These are phyloP conservation scores for Athene noctua DNA, from an alignment of 2,113 vertebrate species.

Conservation along the genomic window DNA sequence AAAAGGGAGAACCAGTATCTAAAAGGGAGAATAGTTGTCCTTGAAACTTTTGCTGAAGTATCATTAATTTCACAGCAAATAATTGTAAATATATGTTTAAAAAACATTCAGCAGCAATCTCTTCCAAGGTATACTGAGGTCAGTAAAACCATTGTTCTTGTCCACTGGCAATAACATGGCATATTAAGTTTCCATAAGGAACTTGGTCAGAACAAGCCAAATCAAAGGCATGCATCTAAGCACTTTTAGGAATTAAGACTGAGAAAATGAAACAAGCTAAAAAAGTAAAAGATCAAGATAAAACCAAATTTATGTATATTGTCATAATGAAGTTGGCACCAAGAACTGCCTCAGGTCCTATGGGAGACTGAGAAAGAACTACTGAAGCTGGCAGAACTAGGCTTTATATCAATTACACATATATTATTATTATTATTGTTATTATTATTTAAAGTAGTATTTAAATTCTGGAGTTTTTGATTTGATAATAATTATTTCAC, in stretches of 20 bases:
- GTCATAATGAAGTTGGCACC: neutral
- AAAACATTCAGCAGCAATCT: neutral
- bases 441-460: neutral
- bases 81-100: neutral
- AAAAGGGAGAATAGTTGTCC: neutral
- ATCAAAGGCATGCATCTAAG: neutral
- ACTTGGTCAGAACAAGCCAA: neutral
- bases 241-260: neutral
- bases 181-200: neutral
- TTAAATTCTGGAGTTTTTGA: neutral
- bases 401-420: neutral
- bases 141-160: neutral
- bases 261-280: neutral
- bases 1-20: neutral
- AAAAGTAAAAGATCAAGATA: neutral
- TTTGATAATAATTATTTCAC: conserved; percentile 7
- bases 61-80: neutral
- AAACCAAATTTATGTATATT: neutral
- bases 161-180: neutral
- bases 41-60: neutral
- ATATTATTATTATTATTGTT: neutral
- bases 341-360: neutral
- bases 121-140: neutral
- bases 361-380: neutral
- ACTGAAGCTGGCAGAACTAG: neutral